Percentiles rank a stretch among this genome's conserved stretches.
phyloP scores from a whole-genome alignment of 92 coral and sea anemone species.

The Palythoa grandis region DNA sequence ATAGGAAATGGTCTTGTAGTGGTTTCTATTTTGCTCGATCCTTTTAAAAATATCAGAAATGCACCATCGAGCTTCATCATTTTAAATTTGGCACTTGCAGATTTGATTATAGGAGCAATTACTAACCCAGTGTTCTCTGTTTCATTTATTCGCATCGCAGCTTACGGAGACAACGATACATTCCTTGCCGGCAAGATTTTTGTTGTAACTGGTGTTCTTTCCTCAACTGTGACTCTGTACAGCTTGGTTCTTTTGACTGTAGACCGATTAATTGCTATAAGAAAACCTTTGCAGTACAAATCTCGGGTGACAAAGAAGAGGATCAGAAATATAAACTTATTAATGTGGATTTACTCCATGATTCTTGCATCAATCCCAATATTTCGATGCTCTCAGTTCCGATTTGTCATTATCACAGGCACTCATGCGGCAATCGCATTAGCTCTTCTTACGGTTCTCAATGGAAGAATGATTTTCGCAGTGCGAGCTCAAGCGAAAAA shows the following conservation, averaged over 20 bases:
- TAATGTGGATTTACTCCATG: neutral
- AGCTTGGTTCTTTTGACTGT: neutral
- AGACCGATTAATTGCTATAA: neutral
- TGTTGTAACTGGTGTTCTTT: neutral
- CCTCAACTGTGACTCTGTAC: neutral
- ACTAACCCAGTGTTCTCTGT: neutral
- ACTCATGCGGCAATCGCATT: neutral
- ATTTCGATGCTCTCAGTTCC: neutral
- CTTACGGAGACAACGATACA: neutral
- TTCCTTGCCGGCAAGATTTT: neutral
- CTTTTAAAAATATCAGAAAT: neutral
- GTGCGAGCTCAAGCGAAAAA: neutral
- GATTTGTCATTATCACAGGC: neutral
- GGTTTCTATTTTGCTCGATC: neutral
- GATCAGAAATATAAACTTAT: neutral
- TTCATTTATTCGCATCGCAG: neutral
- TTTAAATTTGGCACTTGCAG: neutral
- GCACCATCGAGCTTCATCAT: neutral
- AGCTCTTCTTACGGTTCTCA: neutral
- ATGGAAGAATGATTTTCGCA: neutral
- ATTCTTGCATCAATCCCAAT: neutral
- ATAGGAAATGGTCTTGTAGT: neutral
- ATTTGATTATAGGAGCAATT: neutral
- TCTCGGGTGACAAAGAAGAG: neutral
- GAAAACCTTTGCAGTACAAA: neutral